These are phyloP conservation scores for Mycteria americana DNA, from an alignment of 2,797 vertebrate genomes.

Conservation along the genomic window DNA sequence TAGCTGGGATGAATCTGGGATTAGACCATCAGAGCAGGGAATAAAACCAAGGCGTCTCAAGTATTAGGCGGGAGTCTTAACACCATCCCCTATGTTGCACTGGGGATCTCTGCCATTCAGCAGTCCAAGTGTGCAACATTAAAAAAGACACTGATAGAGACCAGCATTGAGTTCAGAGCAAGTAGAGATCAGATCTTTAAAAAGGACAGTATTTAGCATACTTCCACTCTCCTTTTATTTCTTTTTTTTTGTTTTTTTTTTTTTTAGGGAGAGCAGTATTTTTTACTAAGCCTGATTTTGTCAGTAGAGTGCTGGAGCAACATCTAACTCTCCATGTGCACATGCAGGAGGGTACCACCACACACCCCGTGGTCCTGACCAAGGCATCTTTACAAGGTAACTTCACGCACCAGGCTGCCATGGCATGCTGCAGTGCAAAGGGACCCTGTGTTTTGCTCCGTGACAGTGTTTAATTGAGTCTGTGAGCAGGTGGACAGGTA, in stretches of 20 bases:
- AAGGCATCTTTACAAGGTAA: neutral
- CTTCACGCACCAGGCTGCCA: neutral
- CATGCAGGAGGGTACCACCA: neutral
- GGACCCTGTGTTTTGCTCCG: neutral
- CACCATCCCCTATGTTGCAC: neutral
- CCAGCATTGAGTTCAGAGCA: neutral
- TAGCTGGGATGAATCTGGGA: conserved; percentile 51
- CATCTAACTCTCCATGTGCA: neutral
- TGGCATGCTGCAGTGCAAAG: neutral
- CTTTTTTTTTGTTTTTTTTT: too few species aligned
- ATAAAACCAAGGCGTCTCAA: neutral
- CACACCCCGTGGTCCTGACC: neutral
- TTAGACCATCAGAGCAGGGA: conserved; percentile 58
- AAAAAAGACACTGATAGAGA: neutral
- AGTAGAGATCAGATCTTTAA: neutral
- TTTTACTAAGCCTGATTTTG: neutral
- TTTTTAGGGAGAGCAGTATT: neutral
- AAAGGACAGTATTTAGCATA: neutral
- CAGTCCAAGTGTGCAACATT: fast-evolving
- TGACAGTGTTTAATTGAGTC: neutral
- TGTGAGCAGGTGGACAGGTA: neutral
- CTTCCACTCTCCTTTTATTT: neutral
- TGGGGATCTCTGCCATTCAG: neutral
- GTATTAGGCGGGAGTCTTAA: conserved; percentile 36
- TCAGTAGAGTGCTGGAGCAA: neutral